Evolutionary conservation across 2,113 vertebrate species (phyloP), one percentile per base, ranked within the genome.

Genomic region (Semnornis frantzii): DNA sequence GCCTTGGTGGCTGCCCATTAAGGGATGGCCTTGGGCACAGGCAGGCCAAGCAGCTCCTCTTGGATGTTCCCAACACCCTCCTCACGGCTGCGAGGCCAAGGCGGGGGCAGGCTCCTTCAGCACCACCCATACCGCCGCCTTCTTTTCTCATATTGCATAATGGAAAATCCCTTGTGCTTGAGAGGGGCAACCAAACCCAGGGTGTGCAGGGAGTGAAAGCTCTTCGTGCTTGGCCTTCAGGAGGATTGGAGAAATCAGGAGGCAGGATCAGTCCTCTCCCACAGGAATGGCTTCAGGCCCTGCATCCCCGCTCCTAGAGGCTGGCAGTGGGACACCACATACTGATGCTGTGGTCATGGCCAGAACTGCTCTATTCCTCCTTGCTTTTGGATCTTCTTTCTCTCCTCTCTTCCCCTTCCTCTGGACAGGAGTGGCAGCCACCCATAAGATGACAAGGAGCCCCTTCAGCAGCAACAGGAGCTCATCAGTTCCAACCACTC

Each of bases 41-140:
- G 74, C 25, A 57, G 46, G 27, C 7, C 12, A 18, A 59, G n/a
- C 1, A 0, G 27, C 42, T 85, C 82, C 31, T 57, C 21, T 82
- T 52, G 58, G 21, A 34, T 50, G 48, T 63, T 82, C 60, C 52
- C 34, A 55, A 46, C 42, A 37, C 5, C 9, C 21, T 85, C 39
- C 6, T 71, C 37, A 39, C 1, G 46, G 65, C 48, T 63, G 48
- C 31, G 57, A 44, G 50, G 27, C n/a, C 63, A 28, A 18, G 39
- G 52, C 0, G 0, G 25, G 42, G 20, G 1, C 2, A 0, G 1
- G 5, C 37, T 59, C 27, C 64, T 33, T 60, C 65, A 31, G 13
- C 10, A 5, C 12, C 0, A 0, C 27, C 87, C 25, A 23, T 5
- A 4, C 33, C 14, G 28, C n/a, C 50, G 2, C 82, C 55, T 82